Evolutionary conservation across 2,888 invertebrate species (phyloP), one percentile per base, ranked within the genome.

Genomic region (Aproaerema taeniolella): DNA sequence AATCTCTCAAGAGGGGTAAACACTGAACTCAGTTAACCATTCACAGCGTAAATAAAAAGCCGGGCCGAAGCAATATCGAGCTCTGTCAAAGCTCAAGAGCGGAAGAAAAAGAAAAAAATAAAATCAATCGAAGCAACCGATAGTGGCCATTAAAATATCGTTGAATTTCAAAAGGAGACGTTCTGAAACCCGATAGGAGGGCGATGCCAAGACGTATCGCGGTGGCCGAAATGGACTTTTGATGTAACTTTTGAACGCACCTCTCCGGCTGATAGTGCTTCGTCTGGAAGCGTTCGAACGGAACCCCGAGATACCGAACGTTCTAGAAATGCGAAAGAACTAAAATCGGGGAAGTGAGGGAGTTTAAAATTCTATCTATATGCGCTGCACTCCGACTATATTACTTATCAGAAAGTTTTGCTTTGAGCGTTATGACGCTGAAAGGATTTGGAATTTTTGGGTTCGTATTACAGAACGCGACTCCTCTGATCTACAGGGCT

Each of bases 141-240:
- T 82, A 81, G 79, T 75, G 75, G 77, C 79, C 78, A 83, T 85
- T 85, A 85, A 83, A 85, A 82, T 77, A 81, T 80, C 76, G 80
- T 82, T 75, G 80, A 80, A 78, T 79, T 79, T 67, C 74, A 79
- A 77, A 81, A 75, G 74, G 64, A 67, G 69, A 68, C 63, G 68
- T 60, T 68, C 56, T 50, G 61, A 59, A 58, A 61, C 59, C 54
- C 62, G 57, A 65, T 67, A 65, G 70, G 48, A 51, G 52, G 51
- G 42, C 55, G 55, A 53, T 53, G 63, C 62, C 64, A 68, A 78
- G 75, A 75, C 74, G 77, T 74, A 73, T 74, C 68, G 70, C 49
- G 57, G 52, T 59, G 41, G 47, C 53, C 61, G 65, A 75, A 79
- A 81, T 81, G 80, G 79, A 78, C 77, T 80, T 80, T 78, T 76